These are phyloP conservation scores for Coecobrya sp. DNA, from an alignment of 2,888 invertebrate species.

Conservation along the genomic window DNA sequence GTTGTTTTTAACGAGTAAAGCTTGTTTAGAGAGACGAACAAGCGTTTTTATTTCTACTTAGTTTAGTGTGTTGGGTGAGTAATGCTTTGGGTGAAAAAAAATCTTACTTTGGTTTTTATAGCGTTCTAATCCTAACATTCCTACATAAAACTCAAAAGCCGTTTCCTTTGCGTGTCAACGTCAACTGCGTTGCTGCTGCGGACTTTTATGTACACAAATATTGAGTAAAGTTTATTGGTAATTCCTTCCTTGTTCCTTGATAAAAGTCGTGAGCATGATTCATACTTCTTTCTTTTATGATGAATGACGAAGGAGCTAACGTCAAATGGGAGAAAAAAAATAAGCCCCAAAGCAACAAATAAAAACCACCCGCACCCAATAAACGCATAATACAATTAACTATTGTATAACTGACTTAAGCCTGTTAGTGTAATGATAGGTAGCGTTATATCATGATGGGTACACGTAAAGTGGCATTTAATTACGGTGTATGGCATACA, in stretches of 20 bases:
- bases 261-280: not conserved
- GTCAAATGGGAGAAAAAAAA: not conserved
- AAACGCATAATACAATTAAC: not conserved
- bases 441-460: too few species aligned
- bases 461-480: not conserved
- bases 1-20: too few species aligned
- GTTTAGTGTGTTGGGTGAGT: too few species aligned
- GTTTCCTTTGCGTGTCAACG: too few species aligned
- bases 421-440: not conserved
- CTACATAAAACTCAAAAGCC: too few species aligned
- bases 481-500: not conserved
- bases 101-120: too few species aligned
- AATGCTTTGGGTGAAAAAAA: too few species aligned
- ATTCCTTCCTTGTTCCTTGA: constrained; percentile 13
- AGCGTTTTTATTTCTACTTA: too few species aligned
- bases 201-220: not conserved
- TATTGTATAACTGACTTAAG: not conserved
- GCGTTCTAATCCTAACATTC: too few species aligned
- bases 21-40: too few species aligned
- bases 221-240: not conserved
- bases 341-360: not conserved
- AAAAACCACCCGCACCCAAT: not conserved
- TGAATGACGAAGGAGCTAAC: not conserved
- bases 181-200: too few species aligned
- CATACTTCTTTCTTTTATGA: not conserved